Percentiles rank a stretch among this genome's conserved stretches.
Evolutionary conservation across 1,140 invertebrate genomes (phyloP).

Genomic region (Metaphire vulgaris): DNA sequence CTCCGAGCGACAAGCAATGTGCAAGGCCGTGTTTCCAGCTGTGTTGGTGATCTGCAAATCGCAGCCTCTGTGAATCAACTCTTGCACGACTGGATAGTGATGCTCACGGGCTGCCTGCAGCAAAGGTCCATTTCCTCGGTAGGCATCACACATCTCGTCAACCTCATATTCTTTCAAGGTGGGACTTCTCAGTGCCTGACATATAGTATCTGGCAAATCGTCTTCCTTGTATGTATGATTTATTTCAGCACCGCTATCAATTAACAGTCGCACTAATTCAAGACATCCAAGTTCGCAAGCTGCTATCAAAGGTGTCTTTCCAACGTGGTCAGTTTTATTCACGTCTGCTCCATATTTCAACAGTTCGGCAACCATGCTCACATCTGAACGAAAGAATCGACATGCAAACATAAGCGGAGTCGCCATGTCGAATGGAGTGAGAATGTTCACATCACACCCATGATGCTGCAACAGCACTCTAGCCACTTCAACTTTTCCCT

Average conservation of each 20-base stretch:
- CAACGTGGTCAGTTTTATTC: neutral
- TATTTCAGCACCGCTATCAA: neutral
- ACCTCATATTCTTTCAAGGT: neutral
- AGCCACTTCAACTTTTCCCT: neutral
- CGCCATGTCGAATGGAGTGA: conserved; percentile 5
- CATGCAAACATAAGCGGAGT: conserved; percentile 8
- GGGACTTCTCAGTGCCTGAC: neutral
- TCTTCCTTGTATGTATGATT: neutral
- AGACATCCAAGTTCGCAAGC: conserved; percentile 7
- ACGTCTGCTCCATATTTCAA: conserved; percentile 6
- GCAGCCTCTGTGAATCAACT: neutral
- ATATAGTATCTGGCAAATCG: neutral
- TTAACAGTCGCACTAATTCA: conserved; percentile 1
- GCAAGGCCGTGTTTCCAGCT: conserved; percentile 14
- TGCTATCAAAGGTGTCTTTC: neutral
- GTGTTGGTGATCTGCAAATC: conserved; percentile 4
- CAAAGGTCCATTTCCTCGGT: conserved; percentile 5
- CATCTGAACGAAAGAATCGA: neutral
- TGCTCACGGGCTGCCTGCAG: conserved; percentile 12
- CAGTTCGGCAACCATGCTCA: neutral
- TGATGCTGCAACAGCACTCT: neutral
- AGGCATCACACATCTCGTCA: conserved; percentile 11
- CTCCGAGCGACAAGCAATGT: conserved; percentile 1
- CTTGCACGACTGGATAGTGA: conserved; percentile 1
- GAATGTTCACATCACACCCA: neutral